Evolutionary conservation across 2,113 vertebrate genomes (phyloP).

Genomic region (Stigmatopora argus): DNA sequence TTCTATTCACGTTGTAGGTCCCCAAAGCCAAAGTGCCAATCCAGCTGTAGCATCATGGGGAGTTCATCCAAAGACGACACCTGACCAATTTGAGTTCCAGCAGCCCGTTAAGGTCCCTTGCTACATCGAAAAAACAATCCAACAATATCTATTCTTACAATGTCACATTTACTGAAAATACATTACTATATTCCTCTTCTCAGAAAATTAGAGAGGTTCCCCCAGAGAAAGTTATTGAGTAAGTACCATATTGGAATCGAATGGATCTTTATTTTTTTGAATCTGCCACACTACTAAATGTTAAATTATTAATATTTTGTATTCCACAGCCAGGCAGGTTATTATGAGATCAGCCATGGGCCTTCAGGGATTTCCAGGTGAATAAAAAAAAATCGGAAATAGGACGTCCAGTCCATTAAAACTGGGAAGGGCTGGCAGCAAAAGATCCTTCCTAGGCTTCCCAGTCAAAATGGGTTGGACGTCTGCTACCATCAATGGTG

Average conservation of each 20-base stretch:
- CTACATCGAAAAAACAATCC: neutral
- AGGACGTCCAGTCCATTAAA: too few relatives aligned
- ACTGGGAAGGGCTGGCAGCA: too few relatives aligned
- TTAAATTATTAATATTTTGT: neutral
- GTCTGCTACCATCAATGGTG: too few relatives aligned
- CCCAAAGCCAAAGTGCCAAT: conserved; percentile 14
- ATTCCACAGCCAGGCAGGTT: conserved; percentile 73
- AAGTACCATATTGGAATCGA: conserved; percentile 52
- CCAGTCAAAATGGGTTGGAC: too few relatives aligned
- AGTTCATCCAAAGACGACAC: conserved; percentile 56
- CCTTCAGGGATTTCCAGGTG: conserved; percentile 81
- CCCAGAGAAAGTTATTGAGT: conserved; percentile 82
- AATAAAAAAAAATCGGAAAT: neutral
- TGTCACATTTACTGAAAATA: neutral
- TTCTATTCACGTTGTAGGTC: conserved; percentile 6
- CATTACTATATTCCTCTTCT: conserved; percentile 15
- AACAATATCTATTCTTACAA: neutral
- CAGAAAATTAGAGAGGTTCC: conserved; percentile 76
- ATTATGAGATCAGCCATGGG: conserved; percentile 80
- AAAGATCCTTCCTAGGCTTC: too few relatives aligned
- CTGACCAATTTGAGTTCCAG: conserved; percentile 75
- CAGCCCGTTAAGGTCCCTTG: conserved; percentile 53
- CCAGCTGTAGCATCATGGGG: conserved; percentile 55
- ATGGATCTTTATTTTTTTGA: neutral
- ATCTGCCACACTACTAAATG: too few relatives aligned